These are phyloP conservation scores for Brachionus rubens DNA, from an alignment of 1,140 invertebrate species.

Conservation along the genomic window DNA sequence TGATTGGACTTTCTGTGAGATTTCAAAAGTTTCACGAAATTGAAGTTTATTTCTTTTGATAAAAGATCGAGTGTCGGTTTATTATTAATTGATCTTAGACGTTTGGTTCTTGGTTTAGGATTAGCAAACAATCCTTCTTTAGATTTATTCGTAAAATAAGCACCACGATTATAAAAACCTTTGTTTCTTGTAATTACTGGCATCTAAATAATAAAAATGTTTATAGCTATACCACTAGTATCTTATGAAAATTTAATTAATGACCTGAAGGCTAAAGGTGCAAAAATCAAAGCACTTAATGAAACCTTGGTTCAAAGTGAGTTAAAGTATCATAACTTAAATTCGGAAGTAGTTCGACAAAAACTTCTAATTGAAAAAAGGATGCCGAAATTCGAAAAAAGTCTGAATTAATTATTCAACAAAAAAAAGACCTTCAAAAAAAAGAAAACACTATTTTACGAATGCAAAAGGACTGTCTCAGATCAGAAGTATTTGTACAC, in stretches of 20 bases:
- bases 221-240: not conserved
- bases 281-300: too few relatives aligned
- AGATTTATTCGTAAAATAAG: not conserved
- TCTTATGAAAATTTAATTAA: conserved; percentile 8
- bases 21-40: conserved; percentile 2
- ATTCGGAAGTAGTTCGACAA: too few relatives aligned
- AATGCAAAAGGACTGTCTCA: too few relatives aligned
- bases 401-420: too few relatives aligned
- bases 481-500: not conserved
- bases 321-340: too few relatives aligned
- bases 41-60: not conserved
- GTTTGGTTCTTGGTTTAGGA: not conserved
- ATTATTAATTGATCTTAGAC: not conserved
- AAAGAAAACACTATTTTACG: too few relatives aligned
- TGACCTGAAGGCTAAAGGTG: not conserved
- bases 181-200: conserved; percentile 5
- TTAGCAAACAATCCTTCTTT: not conserved
- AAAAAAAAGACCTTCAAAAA: too few relatives aligned
- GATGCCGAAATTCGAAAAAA: too few relatives aligned
- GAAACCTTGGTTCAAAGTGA: too few relatives aligned
- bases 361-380: too few relatives aligned
- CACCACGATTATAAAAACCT: conserved; percentile 7
- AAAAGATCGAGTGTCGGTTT: not conserved
- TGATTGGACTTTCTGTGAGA: conserved; percentile 14
- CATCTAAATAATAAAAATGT: conserved; percentile 9